These are phyloP conservation scores for Mongoloraphidia duomilia DNA, from an alignment of 2,888 invertebrate species.

Conservation along the genomic window DNA sequence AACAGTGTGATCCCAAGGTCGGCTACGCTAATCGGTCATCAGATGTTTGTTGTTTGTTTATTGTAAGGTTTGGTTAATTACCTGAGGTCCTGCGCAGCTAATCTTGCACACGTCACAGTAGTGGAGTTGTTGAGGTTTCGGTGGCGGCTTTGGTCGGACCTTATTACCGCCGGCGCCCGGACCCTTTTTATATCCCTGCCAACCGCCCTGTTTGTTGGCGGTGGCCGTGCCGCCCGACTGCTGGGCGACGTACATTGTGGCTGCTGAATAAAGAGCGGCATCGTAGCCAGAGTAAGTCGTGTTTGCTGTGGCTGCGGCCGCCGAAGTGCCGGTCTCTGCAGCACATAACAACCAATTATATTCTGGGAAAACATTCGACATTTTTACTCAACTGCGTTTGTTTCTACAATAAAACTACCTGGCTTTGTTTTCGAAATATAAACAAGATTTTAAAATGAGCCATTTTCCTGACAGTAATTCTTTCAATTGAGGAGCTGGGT, in stretches of 20 bases:
- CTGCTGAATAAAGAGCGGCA: slow-evolving; percentile 89
- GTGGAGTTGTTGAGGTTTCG: slow-evolving; percentile 85
- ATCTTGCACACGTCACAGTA: slow-evolving; percentile 99
- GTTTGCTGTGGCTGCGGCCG: slow-evolving; percentile 43
- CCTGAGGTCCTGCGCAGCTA: slow-evolving; percentile 88
- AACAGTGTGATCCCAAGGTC: too few species aligned
- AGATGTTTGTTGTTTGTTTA: neutral
- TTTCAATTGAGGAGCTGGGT: too few species aligned
- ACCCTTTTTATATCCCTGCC: slow-evolving; percentile 46
- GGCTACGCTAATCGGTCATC: too few species aligned
- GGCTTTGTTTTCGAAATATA: too few species aligned
- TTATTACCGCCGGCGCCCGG: slow-evolving; percentile 40
- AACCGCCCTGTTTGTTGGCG: slow-evolving; percentile 36
- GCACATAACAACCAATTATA: too few species aligned
- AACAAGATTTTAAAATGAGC: too few species aligned
- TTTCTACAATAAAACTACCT: too few species aligned
- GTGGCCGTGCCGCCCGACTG: slow-evolving; percentile 41
- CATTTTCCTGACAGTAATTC: too few species aligned
- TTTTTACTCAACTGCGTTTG: too few species aligned
- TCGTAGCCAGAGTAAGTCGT: slow-evolving; percentile 77
- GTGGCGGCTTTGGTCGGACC: slow-evolving; percentile 63
- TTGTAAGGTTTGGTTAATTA: slow-evolving; percentile 19
- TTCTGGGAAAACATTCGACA: too few species aligned
- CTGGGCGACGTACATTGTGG: slow-evolving; percentile 87
- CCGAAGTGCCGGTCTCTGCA: slow-evolving; percentile 22